A percentile compares a stretch with the other conserved stretches of the same genome.
Evolutionary conservation across 2,797 vertebrate genomes (phyloP).

Genomic region (Anguilla marmorata): DNA sequence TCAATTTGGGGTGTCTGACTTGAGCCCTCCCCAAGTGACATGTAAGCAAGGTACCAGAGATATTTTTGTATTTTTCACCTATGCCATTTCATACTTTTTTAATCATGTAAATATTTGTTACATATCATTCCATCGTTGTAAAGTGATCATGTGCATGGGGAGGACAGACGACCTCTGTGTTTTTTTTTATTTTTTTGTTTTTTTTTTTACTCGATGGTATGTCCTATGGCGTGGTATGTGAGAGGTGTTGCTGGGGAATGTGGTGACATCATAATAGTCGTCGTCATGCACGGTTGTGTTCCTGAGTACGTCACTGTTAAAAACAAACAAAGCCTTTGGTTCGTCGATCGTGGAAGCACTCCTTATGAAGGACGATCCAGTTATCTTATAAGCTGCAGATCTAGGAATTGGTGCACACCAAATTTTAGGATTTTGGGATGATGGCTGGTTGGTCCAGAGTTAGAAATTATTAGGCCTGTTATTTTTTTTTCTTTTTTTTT

Average conservation of each 20-base stretch:
- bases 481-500: not conserved
- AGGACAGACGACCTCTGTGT: conserved; percentile 50
- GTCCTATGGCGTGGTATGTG: conserved; percentile 53
- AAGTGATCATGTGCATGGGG: conserved; percentile 55
- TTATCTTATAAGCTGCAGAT: not conserved
- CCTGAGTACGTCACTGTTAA: conserved; percentile 36
- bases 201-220: conserved; percentile 59
- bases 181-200: too few relatives aligned
- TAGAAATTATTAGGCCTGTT: not conserved
- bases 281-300: not conserved
- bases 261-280: not conserved
- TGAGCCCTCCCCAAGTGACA: conserved; percentile 44
- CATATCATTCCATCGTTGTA: conserved; percentile 58
- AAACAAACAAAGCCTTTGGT: conserved; percentile 48
- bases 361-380: conserved; percentile 57
- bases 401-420: not conserved
- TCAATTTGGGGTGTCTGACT: conserved; percentile 55
- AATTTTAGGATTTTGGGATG: not conserved
- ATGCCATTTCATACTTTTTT: conserved; percentile 70
- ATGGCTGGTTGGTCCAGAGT: not conserved
- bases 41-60: conserved; percentile 72
- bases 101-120: conserved; percentile 63
- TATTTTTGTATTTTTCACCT: conserved; percentile 75
- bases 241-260: conserved; percentile 32
- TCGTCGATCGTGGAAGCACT: conserved; percentile 56